These are phyloP conservation scores for Dendropsophus ebraccatus DNA, from an alignment of 2,113 vertebrate genomes.

Conservation along the genomic window DNA sequence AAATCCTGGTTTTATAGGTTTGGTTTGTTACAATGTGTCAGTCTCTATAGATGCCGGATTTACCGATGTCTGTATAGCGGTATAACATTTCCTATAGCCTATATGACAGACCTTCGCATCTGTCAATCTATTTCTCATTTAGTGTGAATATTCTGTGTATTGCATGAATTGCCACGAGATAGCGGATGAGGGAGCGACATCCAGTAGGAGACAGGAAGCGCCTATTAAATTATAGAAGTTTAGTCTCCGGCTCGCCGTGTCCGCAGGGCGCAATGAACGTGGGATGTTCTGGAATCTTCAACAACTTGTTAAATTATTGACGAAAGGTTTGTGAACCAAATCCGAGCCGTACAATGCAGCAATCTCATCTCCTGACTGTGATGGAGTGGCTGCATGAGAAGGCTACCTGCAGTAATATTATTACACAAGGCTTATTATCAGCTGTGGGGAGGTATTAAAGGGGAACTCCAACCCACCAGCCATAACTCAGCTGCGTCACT, in stretches of 20 bases:
- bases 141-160: background rate
- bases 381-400: background rate
- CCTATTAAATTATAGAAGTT: background rate
- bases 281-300: conserved; percentile 24
- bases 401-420: background rate
- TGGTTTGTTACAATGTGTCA: background rate
- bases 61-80: background rate
- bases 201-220: background rate
- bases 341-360: background rate
- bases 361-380: background rate
- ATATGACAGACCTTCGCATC: background rate
- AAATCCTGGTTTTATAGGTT: background rate
- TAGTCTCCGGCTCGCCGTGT: background rate
- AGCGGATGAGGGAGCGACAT: background rate
- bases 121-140: background rate
- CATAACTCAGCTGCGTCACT: too few relatives aligned
- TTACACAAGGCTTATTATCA: background rate
- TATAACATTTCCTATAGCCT: background rate
- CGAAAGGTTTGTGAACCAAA: background rate
- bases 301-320: conserved; percentile 31
- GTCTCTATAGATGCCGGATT: background rate
- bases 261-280: background rate
- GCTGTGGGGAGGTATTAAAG: too few relatives aligned
- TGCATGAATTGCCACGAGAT: background rate
- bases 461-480: too few relatives aligned